Evolutionary conservation across 2,113 vertebrate species (phyloP).

Genomic region (Phylloscopus trochiloides): DNA sequence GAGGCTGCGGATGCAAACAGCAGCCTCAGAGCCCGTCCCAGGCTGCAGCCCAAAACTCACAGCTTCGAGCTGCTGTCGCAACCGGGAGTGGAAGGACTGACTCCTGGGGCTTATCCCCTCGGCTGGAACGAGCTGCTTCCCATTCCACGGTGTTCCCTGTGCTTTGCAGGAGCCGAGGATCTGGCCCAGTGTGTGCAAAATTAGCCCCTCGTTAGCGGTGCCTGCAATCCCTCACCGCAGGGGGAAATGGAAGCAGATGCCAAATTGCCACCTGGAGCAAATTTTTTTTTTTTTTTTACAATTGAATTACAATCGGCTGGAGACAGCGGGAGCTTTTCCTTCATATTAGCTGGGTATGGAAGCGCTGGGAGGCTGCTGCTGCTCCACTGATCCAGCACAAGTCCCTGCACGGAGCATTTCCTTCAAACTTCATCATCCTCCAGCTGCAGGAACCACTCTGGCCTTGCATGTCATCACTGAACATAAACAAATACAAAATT

Average conservation of each 20-base stretch:
- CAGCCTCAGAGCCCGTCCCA: background rate
- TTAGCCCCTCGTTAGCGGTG: background rate
- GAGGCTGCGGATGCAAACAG: background rate
- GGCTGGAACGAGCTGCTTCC: background rate
- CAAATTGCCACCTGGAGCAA: slow-evolving; percentile 33
- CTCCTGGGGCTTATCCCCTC: background rate
- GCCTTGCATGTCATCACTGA: background rate
- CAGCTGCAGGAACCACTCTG: background rate
- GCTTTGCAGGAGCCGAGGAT: background rate
- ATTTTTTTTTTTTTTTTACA: background rate
- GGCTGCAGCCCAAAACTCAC: background rate
- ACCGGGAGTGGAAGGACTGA: fast-evolving
- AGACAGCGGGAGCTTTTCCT: background rate
- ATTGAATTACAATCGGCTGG: background rate
- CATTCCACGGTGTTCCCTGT: fast-evolving
- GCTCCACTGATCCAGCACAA: background rate
- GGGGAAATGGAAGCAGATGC: background rate
- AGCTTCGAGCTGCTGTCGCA: background rate
- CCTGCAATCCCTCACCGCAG: background rate
- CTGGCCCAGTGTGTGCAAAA: background rate
- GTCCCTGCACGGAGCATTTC: background rate
- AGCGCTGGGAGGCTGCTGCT: background rate
- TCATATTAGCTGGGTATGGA: background rate
- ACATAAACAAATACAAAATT: background rate
- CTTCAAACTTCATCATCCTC: background rate